Evolutionary conservation across 2,888 invertebrate genomes (phyloP), one percentile per base, ranked within the genome.

Genomic region (Beris morrisii): DNA sequence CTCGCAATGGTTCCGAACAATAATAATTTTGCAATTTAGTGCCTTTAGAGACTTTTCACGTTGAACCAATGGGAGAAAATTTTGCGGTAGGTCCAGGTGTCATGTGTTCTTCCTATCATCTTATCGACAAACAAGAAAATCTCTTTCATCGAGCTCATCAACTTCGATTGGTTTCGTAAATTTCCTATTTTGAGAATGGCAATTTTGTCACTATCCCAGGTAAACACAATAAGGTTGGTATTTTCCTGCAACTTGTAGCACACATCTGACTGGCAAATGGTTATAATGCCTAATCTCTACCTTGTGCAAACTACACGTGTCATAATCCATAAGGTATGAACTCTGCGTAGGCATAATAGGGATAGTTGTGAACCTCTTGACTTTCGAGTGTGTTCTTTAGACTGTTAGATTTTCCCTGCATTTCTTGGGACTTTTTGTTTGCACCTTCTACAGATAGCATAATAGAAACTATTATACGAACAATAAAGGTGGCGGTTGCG

Each of bases 241-340:
- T 22, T 54, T 22, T 30, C 11, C 30, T 15, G 54, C 31, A 22
- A n/a, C 12, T 12, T 28, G 12, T 32, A 15, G 22, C 50, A 52
- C 61, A 38, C 61, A 59, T 46, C 59, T 59, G 59, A 59, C 32
- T 9, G 38, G 59, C 59, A 59, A 59, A 59, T 59, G 59, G 15
- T 6, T 12, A 59, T 13, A 5, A 50, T 50, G 7, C 48, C 48
- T 50, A 61, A 59, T 59, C 5, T 9, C 45, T 28, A 31, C 13
- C 46, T 13, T 59, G 46, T 59, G 58, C 58, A 59, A 59, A 59
- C 58, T 59, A 48, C 61, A 61, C 61, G 61, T 61, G 61, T 61
- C 61, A 61, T 61, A 61, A 61, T 61, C 43, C 43, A 7, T 5
- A 38, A 12, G 38, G 44, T 38, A 38, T 38, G 38, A 38, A 38